phyloP scores from a whole-genome alignment of 2,888 invertebrate genomes.

The Phlogophora meticulosa region DNA sequence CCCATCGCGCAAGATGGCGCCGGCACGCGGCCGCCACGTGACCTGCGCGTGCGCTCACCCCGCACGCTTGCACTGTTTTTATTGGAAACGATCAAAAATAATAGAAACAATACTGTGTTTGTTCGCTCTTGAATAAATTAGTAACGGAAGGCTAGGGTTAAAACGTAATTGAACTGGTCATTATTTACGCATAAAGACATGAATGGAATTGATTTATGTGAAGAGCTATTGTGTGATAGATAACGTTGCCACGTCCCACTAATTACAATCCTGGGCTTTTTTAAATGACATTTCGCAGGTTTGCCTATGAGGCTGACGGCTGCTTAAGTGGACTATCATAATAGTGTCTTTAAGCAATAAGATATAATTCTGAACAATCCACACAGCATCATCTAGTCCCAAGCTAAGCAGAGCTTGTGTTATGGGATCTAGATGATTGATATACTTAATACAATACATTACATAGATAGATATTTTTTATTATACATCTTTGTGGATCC shows the following conservation, averaged over 20 bases:
- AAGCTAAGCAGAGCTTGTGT: too few species aligned
- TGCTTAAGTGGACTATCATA: too few species aligned
- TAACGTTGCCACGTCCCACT: background rate
- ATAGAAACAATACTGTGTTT: slow-evolving; percentile 85
- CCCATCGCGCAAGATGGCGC: slow-evolving; percentile 86
- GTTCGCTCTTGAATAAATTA: slow-evolving; percentile 87
- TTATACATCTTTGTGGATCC: too few species aligned
- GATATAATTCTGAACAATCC: too few species aligned
- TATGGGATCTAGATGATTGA: too few species aligned
- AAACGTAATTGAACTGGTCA: slow-evolving; percentile 88
- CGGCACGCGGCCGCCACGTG: slow-evolving; percentile 80
- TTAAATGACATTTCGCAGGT: too few species aligned
- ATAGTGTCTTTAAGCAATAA: too few species aligned
- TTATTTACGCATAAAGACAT: slow-evolving; percentile 79
- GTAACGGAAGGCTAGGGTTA: slow-evolving; percentile 84
- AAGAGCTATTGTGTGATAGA: background rate
- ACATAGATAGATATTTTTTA: too few species aligned
- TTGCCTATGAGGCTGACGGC: too few species aligned
- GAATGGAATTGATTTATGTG: slow-evolving; percentile 33
- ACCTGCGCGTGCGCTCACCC: slow-evolving; percentile 76
- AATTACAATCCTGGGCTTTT: too few species aligned
- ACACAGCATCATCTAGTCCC: too few species aligned
- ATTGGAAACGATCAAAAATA: slow-evolving; percentile 88
- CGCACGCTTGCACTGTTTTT: slow-evolving; percentile 84
- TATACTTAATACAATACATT: too few species aligned